Base-by-base conservation (phyloP, 2,113 vertebrate genomes). In the Pelecanus crispus region DNA sequence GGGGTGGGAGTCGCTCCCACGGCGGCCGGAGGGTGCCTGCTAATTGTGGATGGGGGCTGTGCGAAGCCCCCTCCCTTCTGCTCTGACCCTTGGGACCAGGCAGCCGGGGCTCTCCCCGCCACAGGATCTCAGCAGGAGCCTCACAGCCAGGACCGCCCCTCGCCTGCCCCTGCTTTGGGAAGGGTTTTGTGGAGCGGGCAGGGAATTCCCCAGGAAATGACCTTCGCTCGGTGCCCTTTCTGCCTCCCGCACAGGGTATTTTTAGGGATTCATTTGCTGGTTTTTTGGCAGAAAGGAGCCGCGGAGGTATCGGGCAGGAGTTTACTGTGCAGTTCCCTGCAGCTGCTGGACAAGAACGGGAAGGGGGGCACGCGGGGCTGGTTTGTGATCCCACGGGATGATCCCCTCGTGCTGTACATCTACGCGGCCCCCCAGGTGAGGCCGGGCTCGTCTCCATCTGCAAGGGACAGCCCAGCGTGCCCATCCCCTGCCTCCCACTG, bases 401-500 rank as follows among this genome's bases (percentile, higher is more conserved):
- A 98, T 77, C 98, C 98, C 31, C 97, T 98, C 0, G 98, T 98
- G 87, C 96, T 98, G 40, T 98, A 98, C 14, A 20, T 98, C 95
- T 98, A 98, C 0, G 97, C 95, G 2, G 98, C 98, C 34, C 98
- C 98, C 3, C 98, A 98, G 98, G 98, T 98, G 95, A 71, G 26
- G 44, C 45, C 2, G 1, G 13, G 53, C 58, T 47, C 0, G 0
- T 17, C 20, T 58, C 84, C 36, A 5, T 10, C 73, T 28, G 12
- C 40, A 1, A 7, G 31, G 45, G 14, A 16, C 78, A 38, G 15
- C 81, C 55, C 5, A 0, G 4, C 8, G 17, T n/a, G 38, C 65
- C 70, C 5, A 4, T 17, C 36, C 62, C 62, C 52, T 55, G 49
- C 62, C 53, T 88, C 67, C 40, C 75, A 49, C 34, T 6, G 0